Conservation (phyloP, 2,797 vertebrate species). For the Onychomys arenicola region DNA sequence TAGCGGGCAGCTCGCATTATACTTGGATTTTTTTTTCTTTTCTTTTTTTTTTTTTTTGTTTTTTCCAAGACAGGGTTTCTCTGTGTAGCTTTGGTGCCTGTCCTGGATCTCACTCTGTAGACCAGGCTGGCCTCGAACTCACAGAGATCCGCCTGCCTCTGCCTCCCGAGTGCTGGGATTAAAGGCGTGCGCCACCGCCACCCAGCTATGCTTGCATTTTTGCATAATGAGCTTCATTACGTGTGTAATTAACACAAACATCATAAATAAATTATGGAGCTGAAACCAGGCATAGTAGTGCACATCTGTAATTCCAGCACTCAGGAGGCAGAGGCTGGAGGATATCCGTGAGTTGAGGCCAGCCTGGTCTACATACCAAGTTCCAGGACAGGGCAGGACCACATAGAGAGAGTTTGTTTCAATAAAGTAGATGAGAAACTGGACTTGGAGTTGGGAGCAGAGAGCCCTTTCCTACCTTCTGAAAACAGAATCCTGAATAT, state of each 20-base stretch:
- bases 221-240: neutral
- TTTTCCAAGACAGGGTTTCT: no score
- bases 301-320: neutral
- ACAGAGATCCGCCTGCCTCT: no score
- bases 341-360: neutral
- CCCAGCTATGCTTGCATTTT: neutral
- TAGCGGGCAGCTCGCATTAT: neutral
- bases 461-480: neutral
- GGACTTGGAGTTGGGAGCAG: neutral
- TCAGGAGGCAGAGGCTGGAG: no score
- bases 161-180: no score
- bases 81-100: no score
- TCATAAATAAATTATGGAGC: neutral
- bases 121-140: no score
- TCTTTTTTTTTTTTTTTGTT: no score
- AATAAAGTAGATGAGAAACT: neutral
- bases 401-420: neutral
- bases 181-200: no score
- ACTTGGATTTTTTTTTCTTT: neutral
- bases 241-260: neutral
- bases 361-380: no score
- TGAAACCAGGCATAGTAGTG: no score
- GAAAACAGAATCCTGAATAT: neutral
- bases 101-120: no score
- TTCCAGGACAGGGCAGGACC: neutral